Conservation (phyloP, 2,888 invertebrate species). For the Melolontha melolontha region DNA sequence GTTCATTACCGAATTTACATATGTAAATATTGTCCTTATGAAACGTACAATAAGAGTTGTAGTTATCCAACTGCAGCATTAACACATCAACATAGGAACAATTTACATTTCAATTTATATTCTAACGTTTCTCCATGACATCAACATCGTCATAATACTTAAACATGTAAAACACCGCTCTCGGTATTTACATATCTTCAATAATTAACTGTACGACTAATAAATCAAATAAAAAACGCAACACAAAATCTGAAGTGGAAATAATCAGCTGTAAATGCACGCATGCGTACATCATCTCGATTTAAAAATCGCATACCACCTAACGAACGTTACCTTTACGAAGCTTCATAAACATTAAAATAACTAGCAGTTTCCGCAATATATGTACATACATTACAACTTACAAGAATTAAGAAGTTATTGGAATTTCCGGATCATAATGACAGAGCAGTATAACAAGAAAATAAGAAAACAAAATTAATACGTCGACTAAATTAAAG, state of each 20-base stretch:
- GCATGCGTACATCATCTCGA: slow-evolving; percentile 3
- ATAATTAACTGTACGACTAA: slow-evolving; percentile 23
- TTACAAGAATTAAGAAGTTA: too few species aligned
- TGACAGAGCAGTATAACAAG: too few species aligned
- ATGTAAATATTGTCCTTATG: slow-evolving; percentile 20
- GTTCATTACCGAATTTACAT: slow-evolving; percentile 20
- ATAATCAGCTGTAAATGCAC: slow-evolving; percentile 28
- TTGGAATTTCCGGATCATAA: too few species aligned
- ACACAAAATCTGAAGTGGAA: slow-evolving; percentile 11
- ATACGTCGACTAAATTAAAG: too few species aligned
- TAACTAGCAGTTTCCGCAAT: too few species aligned
- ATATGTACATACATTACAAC: too few species aligned
- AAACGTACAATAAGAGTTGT: slow-evolving; percentile 12
- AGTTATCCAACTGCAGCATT: slow-evolving; percentile 15
- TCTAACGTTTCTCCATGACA: slow-evolving; percentile 5
- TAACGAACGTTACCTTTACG: slow-evolving; percentile 24
- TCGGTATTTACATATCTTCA: slow-evolving; percentile 22
- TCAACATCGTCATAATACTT: slow-evolving; percentile 22
- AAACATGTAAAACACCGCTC: slow-evolving; percentile 20
- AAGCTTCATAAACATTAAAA: too few species aligned
- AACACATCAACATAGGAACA: slow-evolving; percentile 23
- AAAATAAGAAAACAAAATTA: too few species aligned
- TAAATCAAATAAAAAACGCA: slow-evolving; percentile 19
- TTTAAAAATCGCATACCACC: slow-evolving; percentile 24
- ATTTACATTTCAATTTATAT: slow-evolving; percentile 32